A percentile compares a stretch with the other conserved stretches of the same genome.
Evolutionary conservation across 2,797 vertebrate species (phyloP).

Genomic region (Falco naumanni): DNA sequence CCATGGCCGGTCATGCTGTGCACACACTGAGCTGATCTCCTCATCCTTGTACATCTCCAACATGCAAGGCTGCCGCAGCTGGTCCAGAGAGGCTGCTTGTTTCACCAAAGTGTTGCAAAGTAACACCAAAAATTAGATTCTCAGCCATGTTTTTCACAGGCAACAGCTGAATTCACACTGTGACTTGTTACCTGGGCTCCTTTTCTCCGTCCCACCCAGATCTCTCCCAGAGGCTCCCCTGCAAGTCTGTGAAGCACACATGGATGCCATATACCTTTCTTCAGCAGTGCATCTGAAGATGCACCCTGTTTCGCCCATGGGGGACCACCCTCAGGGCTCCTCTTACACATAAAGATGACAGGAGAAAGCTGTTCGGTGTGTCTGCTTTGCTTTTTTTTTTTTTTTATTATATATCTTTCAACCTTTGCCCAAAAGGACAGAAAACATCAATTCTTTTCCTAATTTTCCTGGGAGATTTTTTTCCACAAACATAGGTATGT

Average conservation of each 20-base stretch:
- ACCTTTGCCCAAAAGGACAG: background rate
- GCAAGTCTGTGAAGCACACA: background rate
- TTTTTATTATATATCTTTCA: background rate
- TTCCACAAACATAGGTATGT: rapidly evolving
- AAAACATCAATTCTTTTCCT: background rate
- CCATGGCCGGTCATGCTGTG: rapidly evolving
- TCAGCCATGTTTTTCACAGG: background rate
- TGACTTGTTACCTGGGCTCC: rapidly evolving
- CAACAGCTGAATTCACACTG: background rate
- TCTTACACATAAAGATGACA: rapidly evolving
- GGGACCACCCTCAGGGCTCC: background rate
- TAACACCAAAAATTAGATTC: background rate
- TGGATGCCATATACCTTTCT: background rate
- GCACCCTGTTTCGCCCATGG: rapidly evolving
- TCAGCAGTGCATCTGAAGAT: rapidly evolving
- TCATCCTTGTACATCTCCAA: rapidly evolving
- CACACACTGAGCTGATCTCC: background rate
- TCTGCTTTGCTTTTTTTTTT: background rate
- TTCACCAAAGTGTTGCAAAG: background rate
- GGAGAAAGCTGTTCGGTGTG: background rate
- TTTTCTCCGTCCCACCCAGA: background rate
- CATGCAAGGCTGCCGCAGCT: rapidly evolving
- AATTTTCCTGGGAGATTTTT: background rate
- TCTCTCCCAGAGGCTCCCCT: background rate
- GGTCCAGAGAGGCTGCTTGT: background rate